A percentile compares a stretch with the other conserved stretches of the same genome.
These are phyloP conservation scores for Polymixis flavicincta DNA, from an alignment of 2,888 invertebrate species.

Conservation along the genomic window DNA sequence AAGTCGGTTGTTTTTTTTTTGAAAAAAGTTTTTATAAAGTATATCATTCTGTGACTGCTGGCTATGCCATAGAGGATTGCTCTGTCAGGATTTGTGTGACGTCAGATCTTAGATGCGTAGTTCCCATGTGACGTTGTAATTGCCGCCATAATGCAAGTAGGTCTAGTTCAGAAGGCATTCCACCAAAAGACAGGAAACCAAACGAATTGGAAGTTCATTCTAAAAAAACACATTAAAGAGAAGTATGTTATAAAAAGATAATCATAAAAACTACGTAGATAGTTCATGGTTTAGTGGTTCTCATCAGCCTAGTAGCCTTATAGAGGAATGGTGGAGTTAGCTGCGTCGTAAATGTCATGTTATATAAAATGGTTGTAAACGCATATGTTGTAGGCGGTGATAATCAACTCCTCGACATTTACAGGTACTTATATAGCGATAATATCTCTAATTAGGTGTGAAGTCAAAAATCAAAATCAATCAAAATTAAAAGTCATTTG, in stretches of 20 bases:
- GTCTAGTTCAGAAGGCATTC: not conserved
- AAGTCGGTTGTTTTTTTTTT: too few species aligned
- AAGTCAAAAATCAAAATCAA: too few species aligned
- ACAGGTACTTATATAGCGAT: not conserved
- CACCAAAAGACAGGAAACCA: not conserved
- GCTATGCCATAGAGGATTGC: too few species aligned
- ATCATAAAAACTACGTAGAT: slow-evolving; percentile 2
- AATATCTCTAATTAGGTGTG: slow-evolving; percentile 4
- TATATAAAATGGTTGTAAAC: slow-evolving; percentile 2
- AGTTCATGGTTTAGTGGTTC: not conserved
- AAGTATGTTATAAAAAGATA: not conserved
- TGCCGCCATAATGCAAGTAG: too few species aligned
- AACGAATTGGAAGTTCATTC: not conserved
- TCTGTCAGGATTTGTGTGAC: too few species aligned
- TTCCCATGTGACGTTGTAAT: too few species aligned
- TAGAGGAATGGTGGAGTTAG: slow-evolving; percentile 9
- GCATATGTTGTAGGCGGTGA: not conserved
- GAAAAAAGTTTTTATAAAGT: too few species aligned
- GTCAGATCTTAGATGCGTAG: too few species aligned
- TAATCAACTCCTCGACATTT: not conserved
- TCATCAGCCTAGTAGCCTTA: not conserved
- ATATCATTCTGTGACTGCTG: too few species aligned
- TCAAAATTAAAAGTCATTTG: too few species aligned
- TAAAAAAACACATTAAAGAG: not conserved
- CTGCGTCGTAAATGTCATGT: slow-evolving; percentile 19